Evolutionary conservation across 2,888 invertebrate species (phyloP).

Genomic region (Arge pagana): DNA sequence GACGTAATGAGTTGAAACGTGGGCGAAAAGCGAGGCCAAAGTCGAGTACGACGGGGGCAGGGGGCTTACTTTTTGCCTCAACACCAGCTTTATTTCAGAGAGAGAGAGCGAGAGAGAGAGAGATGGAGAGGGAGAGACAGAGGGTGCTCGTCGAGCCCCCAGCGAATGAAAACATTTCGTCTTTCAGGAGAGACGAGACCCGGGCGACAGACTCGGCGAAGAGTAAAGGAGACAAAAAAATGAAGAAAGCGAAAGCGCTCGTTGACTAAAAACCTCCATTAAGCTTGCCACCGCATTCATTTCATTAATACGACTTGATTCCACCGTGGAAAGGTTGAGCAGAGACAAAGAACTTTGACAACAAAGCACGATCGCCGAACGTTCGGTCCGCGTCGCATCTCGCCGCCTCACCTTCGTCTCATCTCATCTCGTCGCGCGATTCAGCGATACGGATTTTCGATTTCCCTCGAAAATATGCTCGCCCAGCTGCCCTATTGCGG

Average conservation of each 20-base stretch:
- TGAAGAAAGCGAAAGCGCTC: constrained; percentile 5
- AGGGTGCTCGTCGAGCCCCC: background rate
- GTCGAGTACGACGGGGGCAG: constrained; percentile 1
- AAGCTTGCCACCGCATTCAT: constrained; percentile 33
- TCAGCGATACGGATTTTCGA: too few relatives aligned
- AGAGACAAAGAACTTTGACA: background rate
- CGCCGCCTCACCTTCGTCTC: too few relatives aligned
- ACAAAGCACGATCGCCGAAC: too few relatives aligned
- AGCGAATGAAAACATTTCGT: background rate
- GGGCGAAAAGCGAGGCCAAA: background rate
- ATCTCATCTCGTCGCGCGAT: too few relatives aligned
- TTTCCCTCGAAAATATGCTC: too few relatives aligned
- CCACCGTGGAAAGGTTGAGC: background rate
- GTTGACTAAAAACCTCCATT: background rate
- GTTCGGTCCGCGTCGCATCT: too few relatives aligned
- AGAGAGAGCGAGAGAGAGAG: background rate
- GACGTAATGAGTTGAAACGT: constrained; percentile 15
- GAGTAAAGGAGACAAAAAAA: too few relatives aligned
- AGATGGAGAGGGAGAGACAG: background rate
- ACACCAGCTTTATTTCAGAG: constrained; percentile 3
- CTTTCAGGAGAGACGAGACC: too few relatives aligned
- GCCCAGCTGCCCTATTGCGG: too few relatives aligned
- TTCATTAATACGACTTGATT: constrained; percentile 37
- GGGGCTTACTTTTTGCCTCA: constrained; percentile 6
- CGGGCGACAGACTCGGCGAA: too few relatives aligned